Percentiles rank a stretch among this genome's conserved stretches.
Conservation (phyloP, 2,888 invertebrate species). For the Amiota mariae region DNA sequence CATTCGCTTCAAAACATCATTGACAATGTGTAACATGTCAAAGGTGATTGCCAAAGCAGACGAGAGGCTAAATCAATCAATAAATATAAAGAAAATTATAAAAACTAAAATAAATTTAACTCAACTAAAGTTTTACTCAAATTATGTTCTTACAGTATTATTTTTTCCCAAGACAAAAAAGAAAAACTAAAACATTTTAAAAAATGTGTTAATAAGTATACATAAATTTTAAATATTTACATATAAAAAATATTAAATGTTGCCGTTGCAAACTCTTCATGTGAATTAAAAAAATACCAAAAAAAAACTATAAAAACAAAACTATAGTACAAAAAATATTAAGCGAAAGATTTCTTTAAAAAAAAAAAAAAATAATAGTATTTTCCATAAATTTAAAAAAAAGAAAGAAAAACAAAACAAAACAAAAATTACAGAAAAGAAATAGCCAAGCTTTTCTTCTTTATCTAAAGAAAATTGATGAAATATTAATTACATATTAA, state of each 20-base stretch:
- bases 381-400: neutral
- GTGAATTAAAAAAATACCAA: neutral
- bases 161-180: neutral
- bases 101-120: neutral
- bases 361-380: conserved; percentile 16
- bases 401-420: conserved; percentile 10
- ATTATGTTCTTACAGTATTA: conserved; percentile 15
- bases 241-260: neutral
- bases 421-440: conserved; percentile 33
- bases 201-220: too few relatives aligned
- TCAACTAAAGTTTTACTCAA: neutral
- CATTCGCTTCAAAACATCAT: too few relatives aligned
- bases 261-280: conserved; percentile 17
- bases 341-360: conserved; percentile 22
- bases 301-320: neutral
- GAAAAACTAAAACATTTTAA: too few relatives aligned
- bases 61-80: conserved; percentile 13
- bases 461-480: neutral
- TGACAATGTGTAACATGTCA: too few relatives aligned
- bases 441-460: conserved; percentile 5
- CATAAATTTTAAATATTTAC: neutral
- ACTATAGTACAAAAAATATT: conserved; percentile 35
- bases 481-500: conserved; percentile 9
- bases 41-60: too few relatives aligned
- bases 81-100: neutral